Conservation (phyloP, 2,113 vertebrate species). For the Hemibates koningsi region DNA sequence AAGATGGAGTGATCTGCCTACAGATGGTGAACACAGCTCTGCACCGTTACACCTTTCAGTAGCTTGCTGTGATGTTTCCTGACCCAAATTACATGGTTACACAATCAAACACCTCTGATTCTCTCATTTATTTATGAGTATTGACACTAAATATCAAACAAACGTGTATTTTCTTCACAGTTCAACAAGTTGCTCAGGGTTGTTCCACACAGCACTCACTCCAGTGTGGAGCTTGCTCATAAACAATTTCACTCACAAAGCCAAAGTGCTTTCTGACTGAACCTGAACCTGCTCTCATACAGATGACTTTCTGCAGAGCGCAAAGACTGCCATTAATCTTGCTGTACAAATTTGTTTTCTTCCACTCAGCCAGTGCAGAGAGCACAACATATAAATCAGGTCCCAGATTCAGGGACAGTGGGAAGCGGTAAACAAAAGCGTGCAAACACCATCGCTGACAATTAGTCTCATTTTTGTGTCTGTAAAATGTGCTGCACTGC, state of each 20-base stretch:
- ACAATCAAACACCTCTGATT: neutral
- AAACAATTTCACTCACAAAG: neutral
- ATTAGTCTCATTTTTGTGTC: neutral
- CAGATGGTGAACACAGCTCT: neutral
- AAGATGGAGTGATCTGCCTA: neutral
- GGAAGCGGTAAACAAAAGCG: neutral
- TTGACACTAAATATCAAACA: neutral
- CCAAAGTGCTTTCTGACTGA: neutral
- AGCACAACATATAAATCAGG: neutral
- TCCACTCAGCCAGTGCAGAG: neutral
- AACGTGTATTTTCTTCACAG: neutral
- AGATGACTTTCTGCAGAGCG: neutral
- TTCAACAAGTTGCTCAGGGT: neutral
- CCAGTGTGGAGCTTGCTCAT: neutral
- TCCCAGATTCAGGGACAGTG: neutral
- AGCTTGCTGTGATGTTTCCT: neutral
- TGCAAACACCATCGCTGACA: neutral
- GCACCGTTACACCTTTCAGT: neutral
- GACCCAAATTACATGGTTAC: neutral
- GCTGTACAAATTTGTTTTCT: neutral
- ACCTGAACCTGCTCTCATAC: neutral
- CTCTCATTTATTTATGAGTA: neutral
- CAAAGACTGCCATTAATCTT: neutral
- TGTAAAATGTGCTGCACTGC: neutral
- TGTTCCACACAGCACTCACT: neutral